Percentiles rank a stretch among this genome's conserved stretches.
Conservation (phyloP, 2,113 vertebrate genomes). For the Lepisosteus osseus region DNA sequence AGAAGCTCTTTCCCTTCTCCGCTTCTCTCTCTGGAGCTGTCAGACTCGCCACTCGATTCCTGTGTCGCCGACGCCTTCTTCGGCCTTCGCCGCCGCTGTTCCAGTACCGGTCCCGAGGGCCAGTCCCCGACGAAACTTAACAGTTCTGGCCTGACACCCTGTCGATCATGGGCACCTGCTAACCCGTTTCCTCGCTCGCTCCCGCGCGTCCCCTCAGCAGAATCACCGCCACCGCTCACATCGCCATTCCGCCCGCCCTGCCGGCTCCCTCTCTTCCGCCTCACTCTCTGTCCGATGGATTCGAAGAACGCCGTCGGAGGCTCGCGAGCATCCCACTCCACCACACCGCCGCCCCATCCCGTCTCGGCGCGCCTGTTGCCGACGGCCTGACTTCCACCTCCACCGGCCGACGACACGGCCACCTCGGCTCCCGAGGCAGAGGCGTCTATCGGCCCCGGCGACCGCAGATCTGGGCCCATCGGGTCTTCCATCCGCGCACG, state of each 20-base stretch:
- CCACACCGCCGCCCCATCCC: constrained; percentile 29
- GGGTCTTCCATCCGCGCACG: constrained; percentile 9
- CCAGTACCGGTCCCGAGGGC: constrained; percentile 74
- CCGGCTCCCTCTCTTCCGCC: constrained; percentile 39
- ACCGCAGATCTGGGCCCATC: not conserved
- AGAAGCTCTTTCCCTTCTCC: constrained; percentile 43
- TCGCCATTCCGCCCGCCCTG: constrained; percentile 22
- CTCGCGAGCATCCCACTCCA: constrained; percentile 20
- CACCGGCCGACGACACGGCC: constrained; percentile 29
- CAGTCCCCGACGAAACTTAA: constrained; percentile 86
- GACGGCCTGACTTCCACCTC: not conserved
- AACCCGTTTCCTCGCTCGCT: constrained; percentile 21
- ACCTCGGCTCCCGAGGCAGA: constrained; percentile 43
- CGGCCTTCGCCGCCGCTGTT: constrained; percentile 69
- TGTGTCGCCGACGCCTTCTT: constrained; percentile 56
- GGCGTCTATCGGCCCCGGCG: constrained; percentile 32
- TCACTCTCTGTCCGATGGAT: constrained; percentile 62
- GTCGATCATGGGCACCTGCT: not conserved
- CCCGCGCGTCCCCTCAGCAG: not conserved
- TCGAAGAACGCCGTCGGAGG: constrained; percentile 49
- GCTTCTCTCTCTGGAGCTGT: constrained; percentile 7
- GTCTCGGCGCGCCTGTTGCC: constrained; percentile 25
- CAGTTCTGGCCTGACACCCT: constrained; percentile 32
- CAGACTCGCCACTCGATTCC: not conserved
- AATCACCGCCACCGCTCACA: constrained; percentile 3